Base-by-base conservation (phyloP, 1,140 invertebrate genomes). In the Cheumatopsyche charites region DNA sequence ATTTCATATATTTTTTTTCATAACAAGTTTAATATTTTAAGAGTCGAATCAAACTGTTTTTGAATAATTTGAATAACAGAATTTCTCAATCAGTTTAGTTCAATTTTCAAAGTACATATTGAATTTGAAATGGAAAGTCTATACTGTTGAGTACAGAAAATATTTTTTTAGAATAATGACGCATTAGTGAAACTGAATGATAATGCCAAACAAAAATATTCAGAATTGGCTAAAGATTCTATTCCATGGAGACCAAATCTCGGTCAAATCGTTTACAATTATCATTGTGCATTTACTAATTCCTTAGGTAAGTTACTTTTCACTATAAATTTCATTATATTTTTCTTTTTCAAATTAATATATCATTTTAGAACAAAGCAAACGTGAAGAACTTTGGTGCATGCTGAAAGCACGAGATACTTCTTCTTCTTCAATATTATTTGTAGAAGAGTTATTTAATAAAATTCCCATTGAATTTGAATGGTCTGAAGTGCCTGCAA, bases 241-340 rank as follows among this genome's bases (percentile, higher is more conserved):
- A 62, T 25, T 36, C 17, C 26, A 19, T 71, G 69, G 73, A 67
- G 73, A 47, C 73, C 73, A 23, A 74, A 74, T 68, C 70, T 74
- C 19, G 73, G 73, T 3, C 69, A 62, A 19, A 41, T 43, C 21
- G 65, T 74, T 36, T 4, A 41, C 19, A 45, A 68, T 12, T 74
- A 74, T 63, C 65, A 62, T 45, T 63, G 42, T 4, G 73, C 36
- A 26, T 68, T 71, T 23, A 63, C 25, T 1, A 65, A 29, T 49
- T 47, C 62, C 42, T 11, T 52, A 6, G 43, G 61, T 71, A 47
- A 63, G 26, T 19, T 65, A 21, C 3, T 61, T 26, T 23, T 52
- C 15, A 6, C 15, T 52, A 6, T 25, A 12, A 61, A 61, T 23
- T 61, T 21, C 7, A 25, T 21, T 6, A 23, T 61, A 21, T 4